Evolutionary conservation across 2,888 invertebrate genomes (phyloP), one percentile per base, ranked within the genome.

Genomic region (Sialis lutaria): DNA sequence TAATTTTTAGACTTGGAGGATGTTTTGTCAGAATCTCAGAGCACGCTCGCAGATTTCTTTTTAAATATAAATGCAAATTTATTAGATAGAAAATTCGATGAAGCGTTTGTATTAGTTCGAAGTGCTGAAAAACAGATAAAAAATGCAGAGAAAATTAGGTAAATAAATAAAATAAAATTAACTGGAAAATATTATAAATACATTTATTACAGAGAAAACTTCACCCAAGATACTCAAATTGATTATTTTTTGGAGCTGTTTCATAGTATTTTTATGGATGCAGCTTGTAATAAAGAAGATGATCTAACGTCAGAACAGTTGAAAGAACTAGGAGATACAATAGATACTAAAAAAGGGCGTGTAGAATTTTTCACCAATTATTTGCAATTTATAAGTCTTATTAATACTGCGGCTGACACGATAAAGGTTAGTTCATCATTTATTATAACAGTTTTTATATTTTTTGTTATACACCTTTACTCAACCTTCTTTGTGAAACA

Each of bases 51-150:
- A 33, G 33, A 43, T n/a, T 33, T 34, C n/a, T 13, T 33, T 6
- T 13, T 33, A 6, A 6, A 45, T 33, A 31, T 45, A 12, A 34
- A 39, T 39, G 32, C 9, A 5, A 32, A 4, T 5, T 40, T 45
- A 37, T 7, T 45, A 10, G 67, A 69, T 4, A 67, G 68, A 44
- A 64, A 72, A 52, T 75, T 70, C 54, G 65, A 64, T 44, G 73
- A 74, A 54, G 74, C 74, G 0, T 71, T 71, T 53, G 58, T 69
- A 47, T 58, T 68, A 39, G 67, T 71, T 1, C 68, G 70, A 50
- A 65, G 69, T 50, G 65, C 68, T 0, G 71, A 71, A 48, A 60
- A 67, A 46, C 64, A 67, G 51, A 67, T 68, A 52, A 53, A 43
- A 39, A 57, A 32, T 57, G 56, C 42, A 10, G 41, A 40, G n/a